These are phyloP conservation scores for Drosophila dunni DNA, from an alignment of 1,140 invertebrate genomes.

Conservation along the genomic window DNA sequence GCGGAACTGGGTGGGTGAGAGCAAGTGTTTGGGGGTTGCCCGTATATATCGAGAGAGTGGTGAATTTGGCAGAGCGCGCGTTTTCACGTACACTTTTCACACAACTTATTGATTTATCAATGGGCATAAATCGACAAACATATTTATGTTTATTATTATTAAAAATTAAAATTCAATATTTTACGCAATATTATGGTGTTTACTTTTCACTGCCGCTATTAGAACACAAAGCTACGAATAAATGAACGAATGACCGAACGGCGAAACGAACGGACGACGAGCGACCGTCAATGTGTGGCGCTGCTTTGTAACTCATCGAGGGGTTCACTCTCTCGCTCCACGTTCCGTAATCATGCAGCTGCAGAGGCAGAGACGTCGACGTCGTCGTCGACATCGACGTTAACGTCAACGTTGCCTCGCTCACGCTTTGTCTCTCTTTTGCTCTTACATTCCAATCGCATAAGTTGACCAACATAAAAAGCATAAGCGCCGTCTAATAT, in stretches of 20 bases:
- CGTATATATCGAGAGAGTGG: conserved; percentile 46
- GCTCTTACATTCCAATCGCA: conserved; percentile 31
- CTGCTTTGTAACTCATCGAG: conserved; percentile 72
- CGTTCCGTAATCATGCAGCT: not conserved
- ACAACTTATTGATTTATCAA: conserved; percentile 68
- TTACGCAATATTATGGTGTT: conserved; percentile 2
- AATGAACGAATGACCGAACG: conserved; percentile 42
- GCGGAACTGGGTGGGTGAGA: conserved; percentile 5
- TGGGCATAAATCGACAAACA: conserved; percentile 6
- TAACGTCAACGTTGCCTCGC: conserved; percentile 9
- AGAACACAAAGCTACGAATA: conserved; percentile 29
- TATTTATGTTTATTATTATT: conserved; percentile 17
- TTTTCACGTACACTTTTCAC: conserved; percentile 23
- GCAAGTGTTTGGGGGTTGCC: conserved; percentile 15
- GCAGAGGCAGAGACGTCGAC: conserved; percentile 10
- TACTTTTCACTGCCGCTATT: conserved; percentile 1
- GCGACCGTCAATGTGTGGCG: conserved; percentile 73
- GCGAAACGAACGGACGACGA: conserved; percentile 48
- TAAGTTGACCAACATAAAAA: conserved; percentile 55
- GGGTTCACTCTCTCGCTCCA: conserved; percentile 55
- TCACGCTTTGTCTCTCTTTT: not conserved
- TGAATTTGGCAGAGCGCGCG: conserved; percentile 55
- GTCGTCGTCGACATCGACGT: conserved; percentile 12
- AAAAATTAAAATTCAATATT: not conserved
- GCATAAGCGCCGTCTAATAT: conserved; percentile 26